These are phyloP conservation scores for Clivina fossor DNA, from an alignment of 2,888 invertebrate genomes.

Conservation along the genomic window DNA sequence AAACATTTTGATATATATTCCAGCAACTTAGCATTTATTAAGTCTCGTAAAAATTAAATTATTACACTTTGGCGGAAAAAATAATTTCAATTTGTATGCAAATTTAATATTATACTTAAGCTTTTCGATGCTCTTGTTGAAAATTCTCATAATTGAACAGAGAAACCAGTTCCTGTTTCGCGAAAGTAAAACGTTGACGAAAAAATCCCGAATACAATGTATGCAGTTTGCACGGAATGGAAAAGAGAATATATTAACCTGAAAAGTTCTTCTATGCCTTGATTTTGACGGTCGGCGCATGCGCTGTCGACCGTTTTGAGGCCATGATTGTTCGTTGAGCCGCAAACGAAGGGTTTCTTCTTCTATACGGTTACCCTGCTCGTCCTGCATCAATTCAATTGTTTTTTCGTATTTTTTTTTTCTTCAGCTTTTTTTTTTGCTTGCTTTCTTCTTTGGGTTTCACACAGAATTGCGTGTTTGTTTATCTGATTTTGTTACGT, in stretches of 20 bases:
- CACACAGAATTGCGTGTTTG: constrained; percentile 21
- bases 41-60: constrained; percentile 24
- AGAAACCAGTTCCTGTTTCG: constrained; percentile 19
- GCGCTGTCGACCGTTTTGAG: too few species aligned
- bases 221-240: too few species aligned
- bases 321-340: background rate
- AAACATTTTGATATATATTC: constrained; percentile 19
- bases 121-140: constrained; percentile 31
- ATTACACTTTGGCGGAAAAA: constrained; percentile 19
- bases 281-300: too few species aligned
- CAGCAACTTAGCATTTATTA: constrained; percentile 21
- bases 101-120: constrained; percentile 31
- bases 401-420: too few species aligned
- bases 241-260: constrained; percentile 22
- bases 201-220: too few species aligned
- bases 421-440: too few species aligned
- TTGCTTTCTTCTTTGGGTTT: too few species aligned
- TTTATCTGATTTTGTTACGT: constrained; percentile 18
- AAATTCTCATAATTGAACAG: constrained; percentile 28
- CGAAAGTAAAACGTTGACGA: too few species aligned
- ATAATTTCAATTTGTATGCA: constrained; percentile 33
- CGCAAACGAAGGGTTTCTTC: constrained; percentile 8
- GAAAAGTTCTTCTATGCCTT: too few species aligned
- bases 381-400: too few species aligned
- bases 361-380: background rate